Conservation (phyloP, 2,888 invertebrate species). For the Rhagophthalmus giganteus region DNA sequence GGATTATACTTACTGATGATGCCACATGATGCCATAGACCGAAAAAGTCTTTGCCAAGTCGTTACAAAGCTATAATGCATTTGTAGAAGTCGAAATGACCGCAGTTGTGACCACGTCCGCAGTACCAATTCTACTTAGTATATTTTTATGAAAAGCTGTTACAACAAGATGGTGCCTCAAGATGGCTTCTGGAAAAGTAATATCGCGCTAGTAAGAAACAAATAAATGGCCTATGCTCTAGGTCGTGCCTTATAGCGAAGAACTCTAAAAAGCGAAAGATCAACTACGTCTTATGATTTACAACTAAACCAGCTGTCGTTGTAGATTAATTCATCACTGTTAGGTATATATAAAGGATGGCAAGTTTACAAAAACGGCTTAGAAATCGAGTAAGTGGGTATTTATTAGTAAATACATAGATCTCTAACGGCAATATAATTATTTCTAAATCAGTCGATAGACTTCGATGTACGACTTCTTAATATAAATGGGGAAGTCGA, state of each 20-base stretch:
- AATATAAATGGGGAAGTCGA: constrained; percentile 21
- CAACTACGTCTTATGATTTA: constrained; percentile 27
- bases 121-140: constrained; percentile 40
- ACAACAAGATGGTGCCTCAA: constrained; percentile 40
- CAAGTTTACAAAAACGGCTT: background rate
- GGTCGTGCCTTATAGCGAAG: constrained; percentile 24
- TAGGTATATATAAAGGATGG: constrained; percentile 8
- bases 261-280: constrained; percentile 17
- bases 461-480: constrained; percentile 3
- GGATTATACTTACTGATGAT: constrained; percentile 6
- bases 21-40: constrained; percentile 19
- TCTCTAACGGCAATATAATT: too few relatives aligned
- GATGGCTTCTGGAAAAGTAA: constrained; percentile 41
- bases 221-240: constrained; percentile 38
- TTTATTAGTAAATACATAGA: too few relatives aligned
- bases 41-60: constrained; percentile 24
- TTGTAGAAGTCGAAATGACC: constrained; percentile 35
- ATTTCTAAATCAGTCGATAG: too few relatives aligned
- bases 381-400: too few relatives aligned
- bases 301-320: constrained; percentile 19
- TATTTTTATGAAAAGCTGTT: constrained; percentile 44
- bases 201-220: constrained; percentile 43
- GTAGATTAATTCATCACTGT: too few relatives aligned
- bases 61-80: constrained; percentile 30
- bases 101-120: constrained; percentile 38